Evolutionary conservation across 2,797 vertebrate genomes (phyloP).

Genomic region (Hypotaenidia philippensis): DNA sequence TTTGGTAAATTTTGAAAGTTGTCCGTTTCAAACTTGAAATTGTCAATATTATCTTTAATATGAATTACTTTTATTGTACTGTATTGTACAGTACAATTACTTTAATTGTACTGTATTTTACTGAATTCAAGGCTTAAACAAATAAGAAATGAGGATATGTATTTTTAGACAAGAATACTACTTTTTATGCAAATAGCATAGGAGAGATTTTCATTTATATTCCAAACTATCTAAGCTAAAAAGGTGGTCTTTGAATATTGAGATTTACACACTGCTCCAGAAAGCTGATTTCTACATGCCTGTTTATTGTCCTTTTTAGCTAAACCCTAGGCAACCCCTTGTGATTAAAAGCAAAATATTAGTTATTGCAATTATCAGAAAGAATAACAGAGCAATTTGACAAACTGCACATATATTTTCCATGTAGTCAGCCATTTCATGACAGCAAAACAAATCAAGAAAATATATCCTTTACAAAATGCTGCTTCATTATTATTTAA

Average conservation of each 20-base stretch:
- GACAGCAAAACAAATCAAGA: conserved; percentile 8
- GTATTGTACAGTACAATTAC: not conserved
- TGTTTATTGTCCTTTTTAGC: not conserved
- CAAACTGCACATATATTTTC: not conserved
- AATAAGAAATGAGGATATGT: not conserved
- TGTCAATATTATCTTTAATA: not conserved
- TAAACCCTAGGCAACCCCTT: not conserved
- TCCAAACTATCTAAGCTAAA: not conserved
- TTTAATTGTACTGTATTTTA: not conserved
- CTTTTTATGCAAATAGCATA: not conserved
- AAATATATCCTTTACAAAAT: not conserved
- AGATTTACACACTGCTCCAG: not conserved
- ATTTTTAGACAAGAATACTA: not conserved
- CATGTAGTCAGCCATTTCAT: not conserved
- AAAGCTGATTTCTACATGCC: not conserved
- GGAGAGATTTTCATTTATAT: not conserved
- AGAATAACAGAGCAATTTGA: not conserved
- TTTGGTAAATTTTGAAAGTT: not conserved
- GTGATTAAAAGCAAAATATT: not conserved
- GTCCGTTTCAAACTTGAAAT: not conserved
- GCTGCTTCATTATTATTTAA: conserved; percentile 1
- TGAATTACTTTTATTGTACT: not conserved
- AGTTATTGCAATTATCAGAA: not conserved
- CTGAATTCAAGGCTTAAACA: not conserved
- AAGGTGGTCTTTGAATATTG: not conserved